These are phyloP conservation scores for Drosophila arawakana DNA, from an alignment of 1,140 invertebrate genomes.

Conservation along the genomic window DNA sequence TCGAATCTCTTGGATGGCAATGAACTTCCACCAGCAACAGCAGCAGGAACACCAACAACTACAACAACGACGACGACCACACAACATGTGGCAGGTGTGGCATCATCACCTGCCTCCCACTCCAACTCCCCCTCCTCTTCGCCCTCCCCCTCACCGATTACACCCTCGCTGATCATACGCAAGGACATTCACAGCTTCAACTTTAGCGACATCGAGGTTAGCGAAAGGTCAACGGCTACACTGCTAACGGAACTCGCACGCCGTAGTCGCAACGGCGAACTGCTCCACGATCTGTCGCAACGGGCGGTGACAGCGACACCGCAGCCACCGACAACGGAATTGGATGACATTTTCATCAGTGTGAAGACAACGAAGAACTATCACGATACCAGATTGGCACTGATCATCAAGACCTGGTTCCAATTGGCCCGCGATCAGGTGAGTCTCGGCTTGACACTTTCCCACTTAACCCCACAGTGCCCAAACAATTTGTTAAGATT, in stretches of 20 bases:
- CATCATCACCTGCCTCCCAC: not conserved
- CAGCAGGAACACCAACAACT: constrained; percentile 23
- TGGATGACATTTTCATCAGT: constrained; percentile 96
- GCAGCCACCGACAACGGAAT: constrained; percentile 88
- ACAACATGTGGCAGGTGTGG: constrained; percentile 18
- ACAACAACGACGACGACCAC: constrained; percentile 43
- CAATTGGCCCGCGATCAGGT: constrained; percentile 95
- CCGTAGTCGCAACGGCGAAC: constrained; percentile 74
- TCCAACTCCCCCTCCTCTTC: not conserved
- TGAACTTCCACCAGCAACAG: constrained; percentile 50
- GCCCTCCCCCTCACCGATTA: constrained; percentile 32
- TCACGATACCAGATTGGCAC: constrained; percentile 92
- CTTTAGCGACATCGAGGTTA: constrained; percentile 81
- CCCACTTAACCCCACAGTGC: constrained; percentile 18
- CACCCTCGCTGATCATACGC: constrained; percentile 70
- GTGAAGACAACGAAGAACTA: constrained; percentile 97
- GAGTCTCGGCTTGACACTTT: constrained; percentile 66
- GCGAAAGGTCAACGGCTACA: constrained; percentile 68
- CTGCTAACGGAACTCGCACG: constrained; percentile 69
- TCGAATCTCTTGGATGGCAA: constrained; percentile 54
- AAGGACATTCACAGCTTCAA: constrained; percentile 84
- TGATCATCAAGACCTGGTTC: constrained; percentile 97
- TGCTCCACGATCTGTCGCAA: constrained; percentile 78
- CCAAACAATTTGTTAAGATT: constrained; percentile 18
- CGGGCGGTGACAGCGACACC: constrained; percentile 85